These are phyloP conservation scores for Ptilonorhynchus violaceus DNA, from an alignment of 2,113 vertebrate species.

Conservation along the genomic window DNA sequence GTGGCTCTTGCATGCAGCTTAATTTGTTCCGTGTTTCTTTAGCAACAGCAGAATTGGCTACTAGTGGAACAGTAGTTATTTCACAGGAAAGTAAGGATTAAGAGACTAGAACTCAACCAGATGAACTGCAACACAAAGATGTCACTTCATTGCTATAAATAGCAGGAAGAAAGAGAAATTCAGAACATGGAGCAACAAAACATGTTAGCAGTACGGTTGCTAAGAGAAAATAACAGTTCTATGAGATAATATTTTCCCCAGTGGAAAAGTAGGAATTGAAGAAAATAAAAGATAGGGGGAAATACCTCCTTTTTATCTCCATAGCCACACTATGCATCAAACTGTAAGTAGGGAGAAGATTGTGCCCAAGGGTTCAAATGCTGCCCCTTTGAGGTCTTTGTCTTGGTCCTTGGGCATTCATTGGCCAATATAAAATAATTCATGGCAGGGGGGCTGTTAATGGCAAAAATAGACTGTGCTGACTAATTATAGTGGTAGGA, in stretches of 20 bases:
- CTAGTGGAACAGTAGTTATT: not conserved
- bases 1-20: not conserved
- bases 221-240: not conserved
- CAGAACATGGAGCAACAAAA: not conserved
- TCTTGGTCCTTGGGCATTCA: not conserved
- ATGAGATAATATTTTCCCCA: not conserved
- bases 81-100: not conserved
- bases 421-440: not conserved
- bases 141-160: not conserved
- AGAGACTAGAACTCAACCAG: not conserved
- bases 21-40: not conserved
- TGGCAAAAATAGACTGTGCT: not conserved
- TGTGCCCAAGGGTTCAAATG: not conserved
- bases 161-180: conserved; percentile 9
- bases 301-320: not conserved
- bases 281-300: not conserved
- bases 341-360: not conserved
- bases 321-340: not conserved
- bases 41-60: not conserved
- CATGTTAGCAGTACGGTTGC: not conserved
- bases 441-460: not conserved
- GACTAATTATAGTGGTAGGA: not conserved
- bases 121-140: not conserved
- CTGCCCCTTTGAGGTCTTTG: not conserved
- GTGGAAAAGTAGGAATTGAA: not conserved